Evolutionary conservation across 2,888 invertebrate genomes (phyloP), one percentile per base, ranked within the genome.

Genomic region (Tetanocera ferruginea): DNA sequence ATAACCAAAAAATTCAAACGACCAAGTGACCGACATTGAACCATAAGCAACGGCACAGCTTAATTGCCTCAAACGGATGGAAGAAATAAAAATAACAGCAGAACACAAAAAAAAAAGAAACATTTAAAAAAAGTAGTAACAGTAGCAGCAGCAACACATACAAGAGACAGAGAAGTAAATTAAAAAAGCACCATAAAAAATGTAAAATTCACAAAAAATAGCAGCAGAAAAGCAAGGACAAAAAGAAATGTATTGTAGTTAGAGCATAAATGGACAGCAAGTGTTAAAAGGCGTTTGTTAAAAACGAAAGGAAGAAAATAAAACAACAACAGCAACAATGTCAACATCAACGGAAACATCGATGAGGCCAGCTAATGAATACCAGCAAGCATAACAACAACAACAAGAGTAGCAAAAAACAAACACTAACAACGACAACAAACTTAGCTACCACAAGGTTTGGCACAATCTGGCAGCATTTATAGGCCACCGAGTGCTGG

Each of bases 381-480:
- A 31, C 3, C 31, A 31, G 5, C 64, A 66, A 34, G 31, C 28
- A 17, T 2, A 31, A 64, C 28, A 43, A 43, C 23, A 25, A 25
- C n/a, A 70, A 70, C 52, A 51, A 31, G 0, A 70, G 14, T 1
- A 14, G 31, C 17, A 62, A 23, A 8, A 23, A 17, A 55, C 14
- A 0, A 23, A 62, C 3, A 62, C 23, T 9, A 64, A 31, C 14
- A n/a, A 34, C 17, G 14, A 43, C 37, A 43, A 43, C 67, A 19
- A 43, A 67, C n/a, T 31, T n/a, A 5, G 17, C 19, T 17, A 14
- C 14, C 8, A 3, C n/a, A 34, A 34, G 14, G 34, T n/a, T 28
- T 64, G 31, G 28, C 23, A 31, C 60, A 23, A 62, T 62, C n/a
- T 62, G 62, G 62, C 62, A 62, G 8, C 62, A 31, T 31, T 62